Base-by-base conservation (phyloP, 2,888 invertebrate genomes). In the Ceratothoa steindachneri region DNA sequence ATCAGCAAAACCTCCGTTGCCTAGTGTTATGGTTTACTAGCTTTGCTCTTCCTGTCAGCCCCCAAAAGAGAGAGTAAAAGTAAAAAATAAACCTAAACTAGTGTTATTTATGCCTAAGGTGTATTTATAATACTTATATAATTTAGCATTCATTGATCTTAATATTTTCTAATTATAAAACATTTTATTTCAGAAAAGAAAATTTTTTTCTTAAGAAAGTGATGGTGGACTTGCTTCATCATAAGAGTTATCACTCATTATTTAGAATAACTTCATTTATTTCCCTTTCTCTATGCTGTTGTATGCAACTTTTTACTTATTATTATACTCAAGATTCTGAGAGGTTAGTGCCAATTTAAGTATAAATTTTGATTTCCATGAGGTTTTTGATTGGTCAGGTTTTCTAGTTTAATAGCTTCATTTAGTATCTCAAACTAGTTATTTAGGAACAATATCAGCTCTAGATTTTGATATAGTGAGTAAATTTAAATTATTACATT, bases 261-360 rank as follows among this genome's bases (percentile, higher is more conserved):
- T 76, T 76, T 29, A 66, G 70, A 5, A 73, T 72, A 73, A 73
- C 73, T 2, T 76, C 73, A 22, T 60, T 70, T 4, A 28, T 76
- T 27, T 69, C 53, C 1, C 70, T 76, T 2, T 27, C 73, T 1
- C n/a, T 73, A 30, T 52, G 51, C 22, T 69, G 55, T 22, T 30
- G 60, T 22, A 29, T 73, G 12, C 53, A 73, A 15, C 55, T 73
- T 4, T 69, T 67, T 22, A 70, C 70, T 30, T 76, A 55, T 24
- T 76, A 55, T 24, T 51, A 66, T 70, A 52, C 70, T 12, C 60
- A 70, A 5, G 52, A 51, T 41, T 64, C 67, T 41, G 55, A 41
- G 19, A 76, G 73, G 76, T 76, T n/a, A 19, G 69, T 30, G 12
- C 1, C 1, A n/a, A 7, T 30, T 31, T 30, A 2, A 2, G 7